Percentiles rank a stretch among this genome's conserved stretches.
phyloP scores from a whole-genome alignment of 1,140 invertebrate species.

The Thaumetopoea pityocampa region DNA sequence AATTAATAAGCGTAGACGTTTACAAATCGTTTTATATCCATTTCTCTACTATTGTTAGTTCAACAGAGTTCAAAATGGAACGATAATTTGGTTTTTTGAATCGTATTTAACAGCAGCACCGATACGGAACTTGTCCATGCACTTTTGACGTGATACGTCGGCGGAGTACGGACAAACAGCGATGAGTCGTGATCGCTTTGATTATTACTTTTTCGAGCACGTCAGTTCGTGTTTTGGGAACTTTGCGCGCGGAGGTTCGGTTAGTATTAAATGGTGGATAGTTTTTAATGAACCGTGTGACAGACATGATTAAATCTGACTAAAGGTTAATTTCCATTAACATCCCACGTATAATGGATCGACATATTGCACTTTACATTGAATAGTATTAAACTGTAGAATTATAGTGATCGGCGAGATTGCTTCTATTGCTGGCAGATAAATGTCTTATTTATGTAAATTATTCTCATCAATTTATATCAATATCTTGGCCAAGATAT shows the following conservation, averaged over 20 bases:
- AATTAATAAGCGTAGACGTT: conserved; percentile 29
- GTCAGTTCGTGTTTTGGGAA: conserved; percentile 35
- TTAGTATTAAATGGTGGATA: conserved; percentile 17
- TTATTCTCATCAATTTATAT: no score
- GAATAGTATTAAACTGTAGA: no score
- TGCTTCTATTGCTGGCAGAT: no score
- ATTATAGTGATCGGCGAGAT: no score
- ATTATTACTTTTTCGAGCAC: conserved; percentile 45
- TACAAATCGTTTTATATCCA: conserved; percentile 7
- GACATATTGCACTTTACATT: no score
- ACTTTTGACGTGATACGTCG: conserved; percentile 38
- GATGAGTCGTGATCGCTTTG: conserved; percentile 48
- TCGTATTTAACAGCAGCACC: conserved; percentile 20
- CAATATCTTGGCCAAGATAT: no score
- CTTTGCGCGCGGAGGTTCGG: conserved; percentile 13
- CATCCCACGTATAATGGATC: conserved; percentile 1
- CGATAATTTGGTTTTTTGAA: conserved; percentile 22
- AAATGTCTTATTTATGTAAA: no score
- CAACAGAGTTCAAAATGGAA: conserved; percentile 22
- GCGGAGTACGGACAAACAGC: conserved; percentile 50
- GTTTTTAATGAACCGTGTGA: conserved; percentile 19
- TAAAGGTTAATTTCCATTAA: conserved; percentile 7
- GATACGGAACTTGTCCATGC: conserved; percentile 46
- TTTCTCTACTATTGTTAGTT: conserved; percentile 13
- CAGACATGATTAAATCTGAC: conserved; percentile 13